These are phyloP conservation scores for Melinaea menophilus DNA, from an alignment of 2,888 invertebrate species.

Conservation along the genomic window DNA sequence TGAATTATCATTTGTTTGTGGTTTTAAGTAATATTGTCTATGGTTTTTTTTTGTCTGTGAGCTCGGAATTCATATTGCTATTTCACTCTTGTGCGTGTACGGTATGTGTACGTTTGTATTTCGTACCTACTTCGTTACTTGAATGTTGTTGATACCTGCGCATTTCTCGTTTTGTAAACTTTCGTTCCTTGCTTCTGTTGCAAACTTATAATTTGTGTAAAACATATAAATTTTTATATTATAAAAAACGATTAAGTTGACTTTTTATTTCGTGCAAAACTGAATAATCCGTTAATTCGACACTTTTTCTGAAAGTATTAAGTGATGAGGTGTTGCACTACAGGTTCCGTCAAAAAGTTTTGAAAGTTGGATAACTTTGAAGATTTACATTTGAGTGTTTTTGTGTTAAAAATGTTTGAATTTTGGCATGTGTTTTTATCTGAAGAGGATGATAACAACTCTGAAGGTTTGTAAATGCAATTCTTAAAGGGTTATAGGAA, in stretches of 20 bases:
- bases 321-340: constrained; percentile 42
- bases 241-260: not conserved
- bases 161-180: constrained; percentile 29
- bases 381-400: constrained; percentile 45
- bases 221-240: not conserved
- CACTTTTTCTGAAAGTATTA: constrained; percentile 22
- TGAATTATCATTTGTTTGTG: not conserved
- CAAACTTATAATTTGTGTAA: constrained; percentile 1
- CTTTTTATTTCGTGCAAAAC: constrained; percentile 4
- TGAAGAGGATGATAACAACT: constrained; percentile 21
- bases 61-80: constrained; percentile 1
- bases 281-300: constrained; percentile 14
- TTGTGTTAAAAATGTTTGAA: constrained; percentile 34
- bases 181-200: constrained; percentile 28
- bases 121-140: constrained; percentile 5
- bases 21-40: not conserved
- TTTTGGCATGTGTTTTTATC: constrained; percentile 26
- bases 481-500: constrained; percentile 1
- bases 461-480: constrained; percentile 35
- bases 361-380: constrained; percentile 48
- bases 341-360: constrained; percentile 61
- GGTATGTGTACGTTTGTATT: constrained; percentile 1
- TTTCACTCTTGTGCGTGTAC: not conserved
- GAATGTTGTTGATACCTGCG: constrained; percentile 13
- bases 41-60: constrained; percentile 2